Conservation (phyloP, 2,888 invertebrate genomes). For the Notocelia uddmanniana region DNA sequence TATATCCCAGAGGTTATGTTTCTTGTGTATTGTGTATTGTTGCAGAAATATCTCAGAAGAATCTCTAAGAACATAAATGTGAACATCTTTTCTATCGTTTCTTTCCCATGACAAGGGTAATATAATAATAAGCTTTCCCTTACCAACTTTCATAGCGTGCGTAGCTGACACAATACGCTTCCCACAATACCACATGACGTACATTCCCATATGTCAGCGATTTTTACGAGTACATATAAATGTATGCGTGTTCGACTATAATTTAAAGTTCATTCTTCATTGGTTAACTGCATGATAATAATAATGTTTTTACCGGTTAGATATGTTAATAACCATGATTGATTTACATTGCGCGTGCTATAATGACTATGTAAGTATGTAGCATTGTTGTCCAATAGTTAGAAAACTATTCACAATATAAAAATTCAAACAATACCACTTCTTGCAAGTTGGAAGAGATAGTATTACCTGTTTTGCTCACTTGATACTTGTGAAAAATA, state of each 20-base stretch:
- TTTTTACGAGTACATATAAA: background rate
- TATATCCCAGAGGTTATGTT: too few relatives aligned
- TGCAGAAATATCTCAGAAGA: background rate
- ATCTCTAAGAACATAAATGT: background rate
- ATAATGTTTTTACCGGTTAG: slow-evolving; percentile 11
- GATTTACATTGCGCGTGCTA: slow-evolving; percentile 10
- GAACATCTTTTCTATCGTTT: background rate
- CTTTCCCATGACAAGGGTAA: background rate
- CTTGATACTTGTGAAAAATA: too few relatives aligned
- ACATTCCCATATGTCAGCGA: background rate
- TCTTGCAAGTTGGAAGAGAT: background rate
- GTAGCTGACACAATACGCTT: background rate
- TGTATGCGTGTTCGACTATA: background rate
- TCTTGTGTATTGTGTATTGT: too few relatives aligned
- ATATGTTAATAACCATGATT: background rate
- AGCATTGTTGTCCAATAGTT: background rate
- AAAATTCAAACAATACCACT: too few relatives aligned
- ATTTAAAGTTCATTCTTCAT: slow-evolving; percentile 9
- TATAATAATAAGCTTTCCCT: slow-evolving; percentile 9
- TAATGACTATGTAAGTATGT: background rate
- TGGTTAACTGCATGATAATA: slow-evolving; percentile 11
- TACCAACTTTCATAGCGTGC: slow-evolving; percentile 5
- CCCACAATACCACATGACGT: slow-evolving; percentile 4
- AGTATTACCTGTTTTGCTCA: too few relatives aligned
- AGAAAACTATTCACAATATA: too few relatives aligned